Evolutionary conservation across 2,888 invertebrate genomes (phyloP), one percentile per base, ranked within the genome.

Genomic region (Endomychus coccineus): DNA sequence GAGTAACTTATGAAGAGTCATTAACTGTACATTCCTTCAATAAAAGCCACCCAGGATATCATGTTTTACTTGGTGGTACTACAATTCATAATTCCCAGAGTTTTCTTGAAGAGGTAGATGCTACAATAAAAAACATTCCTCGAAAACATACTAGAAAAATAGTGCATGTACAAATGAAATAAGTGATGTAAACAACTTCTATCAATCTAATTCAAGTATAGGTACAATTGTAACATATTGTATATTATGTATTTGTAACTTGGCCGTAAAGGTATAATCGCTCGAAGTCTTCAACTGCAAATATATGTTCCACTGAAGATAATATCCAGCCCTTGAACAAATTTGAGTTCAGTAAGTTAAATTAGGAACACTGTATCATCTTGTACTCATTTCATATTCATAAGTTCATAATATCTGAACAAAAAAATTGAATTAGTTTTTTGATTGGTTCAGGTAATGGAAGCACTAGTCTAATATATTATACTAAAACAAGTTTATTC

Each of bases 1-100:
- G 98, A 9, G 77, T 84, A 23, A 98, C 98, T 0, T 98, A 94
- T 62, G 97, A 97, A 64, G 98, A 98, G 67, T 83, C 94, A 0
- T 66, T 87, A 12, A 77, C 83, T 19, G 85, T 96, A 2, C 82
- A 94, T 62, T 75, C 59, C 59, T 64, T 96, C 36, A 90, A 90
- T 61, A 75, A 73, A 54, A 80, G 75, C 30, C 80, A 84, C 59
- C 78, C 82, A 1, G 79, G 80, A 2, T 77, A 80, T 19, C 77
- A 80, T 50, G 77, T 94, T 11, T 74, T 94, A 36, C 67, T 96
- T 1, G 96, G 96, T 5, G 92, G 92, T n/a, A 92, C 92, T 1
- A 80, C 80, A 0, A 73, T 97, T 27, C 95, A 92, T 59, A 97
- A 95, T 62, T 86, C 88, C 1, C 64, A 75, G 11, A 82, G 81